A percentile compares a stretch with the other conserved stretches of the same genome.
phyloP scores from a whole-genome alignment of 2,888 invertebrate species.

The Caenorhabditis afra region DNA sequence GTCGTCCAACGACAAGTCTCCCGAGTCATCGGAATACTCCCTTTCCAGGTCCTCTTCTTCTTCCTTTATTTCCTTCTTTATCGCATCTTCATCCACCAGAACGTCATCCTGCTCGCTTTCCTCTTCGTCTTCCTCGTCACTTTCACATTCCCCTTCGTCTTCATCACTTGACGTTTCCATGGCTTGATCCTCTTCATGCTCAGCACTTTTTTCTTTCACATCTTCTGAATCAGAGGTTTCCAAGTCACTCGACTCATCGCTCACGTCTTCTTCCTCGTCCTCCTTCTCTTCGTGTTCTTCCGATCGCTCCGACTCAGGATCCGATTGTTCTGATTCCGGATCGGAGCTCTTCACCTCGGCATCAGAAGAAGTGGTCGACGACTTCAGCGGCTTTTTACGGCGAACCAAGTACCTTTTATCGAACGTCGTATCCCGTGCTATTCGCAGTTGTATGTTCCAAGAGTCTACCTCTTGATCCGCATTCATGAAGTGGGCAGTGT shows the following conservation, averaged over 20 bases:
- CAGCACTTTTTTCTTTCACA: not conserved
- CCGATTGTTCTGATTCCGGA: not conserved
- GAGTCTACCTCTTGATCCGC: too few species aligned
- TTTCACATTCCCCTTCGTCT: not conserved
- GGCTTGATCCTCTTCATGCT: not conserved
- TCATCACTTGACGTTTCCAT: not conserved
- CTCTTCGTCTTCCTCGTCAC: not conserved
- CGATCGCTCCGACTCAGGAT: not conserved
- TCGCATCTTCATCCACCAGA: not conserved
- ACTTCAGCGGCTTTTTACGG: too few species aligned
- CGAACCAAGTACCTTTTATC: too few species aligned
- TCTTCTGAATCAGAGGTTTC: not conserved
- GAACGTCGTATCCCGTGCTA: too few species aligned
- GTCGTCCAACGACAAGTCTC: too few species aligned
- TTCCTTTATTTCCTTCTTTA: not conserved
- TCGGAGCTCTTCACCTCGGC: not conserved
- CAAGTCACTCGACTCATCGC: not conserved
- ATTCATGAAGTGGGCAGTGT: too few species aligned
- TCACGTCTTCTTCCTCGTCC: conserved; percentile 2
- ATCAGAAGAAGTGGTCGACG: too few species aligned
- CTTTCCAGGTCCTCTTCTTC: not conserved
- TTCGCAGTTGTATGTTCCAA: too few species aligned
- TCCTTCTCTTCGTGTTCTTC: not conserved
- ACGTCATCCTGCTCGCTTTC: not conserved
- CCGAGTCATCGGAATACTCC: too few species aligned